Evolutionary conservation across 37 sponge, comb jelly and placozoan species (phyloP).

Genomic region (Hormiphora californensis): DNA sequence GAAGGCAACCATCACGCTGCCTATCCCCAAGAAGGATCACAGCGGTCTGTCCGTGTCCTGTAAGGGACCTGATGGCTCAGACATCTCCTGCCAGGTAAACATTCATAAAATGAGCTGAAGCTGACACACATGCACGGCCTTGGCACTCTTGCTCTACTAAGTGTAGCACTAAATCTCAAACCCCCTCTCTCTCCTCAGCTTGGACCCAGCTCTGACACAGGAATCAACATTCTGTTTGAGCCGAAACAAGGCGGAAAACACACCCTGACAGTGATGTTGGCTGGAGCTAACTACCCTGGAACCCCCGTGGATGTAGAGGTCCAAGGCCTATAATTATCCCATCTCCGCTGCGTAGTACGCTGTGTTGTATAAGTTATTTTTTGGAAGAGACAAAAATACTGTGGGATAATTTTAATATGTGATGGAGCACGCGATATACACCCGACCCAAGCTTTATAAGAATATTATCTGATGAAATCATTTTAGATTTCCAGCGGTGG

Average conservation of each 20-base stretch:
- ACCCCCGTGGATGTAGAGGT: constrained; percentile 47
- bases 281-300: constrained; percentile 32
- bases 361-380: too few species aligned
- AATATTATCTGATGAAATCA: too few species aligned
- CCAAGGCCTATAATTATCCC: constrained; percentile 44
- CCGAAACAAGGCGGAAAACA: constrained; percentile 38
- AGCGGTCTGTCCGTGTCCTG: constrained; percentile 4
- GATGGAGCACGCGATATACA: too few species aligned
- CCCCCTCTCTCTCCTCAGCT: not conserved
- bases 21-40: constrained; percentile 51
- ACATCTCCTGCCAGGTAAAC: not conserved
- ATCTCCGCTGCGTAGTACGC: too few species aligned
- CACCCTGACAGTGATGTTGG: constrained; percentile 28
- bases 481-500: too few species aligned
- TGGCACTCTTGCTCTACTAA: too few species aligned
- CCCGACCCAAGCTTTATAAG: too few species aligned
- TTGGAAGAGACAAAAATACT: too few species aligned
- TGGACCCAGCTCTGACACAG: constrained; percentile 29
- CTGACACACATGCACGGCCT: too few species aligned
- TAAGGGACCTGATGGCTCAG: constrained; percentile 35
- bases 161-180: not conserved
- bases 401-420: too few species aligned
- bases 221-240: constrained; percentile 39
- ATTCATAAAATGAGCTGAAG: too few species aligned
- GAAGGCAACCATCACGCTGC: constrained; percentile 49